A percentile compares a stretch with the other conserved stretches of the same genome.
These are phyloP conservation scores for Trematocara unimaculatum DNA, from an alignment of 2,113 vertebrate species.

Conservation along the genomic window DNA sequence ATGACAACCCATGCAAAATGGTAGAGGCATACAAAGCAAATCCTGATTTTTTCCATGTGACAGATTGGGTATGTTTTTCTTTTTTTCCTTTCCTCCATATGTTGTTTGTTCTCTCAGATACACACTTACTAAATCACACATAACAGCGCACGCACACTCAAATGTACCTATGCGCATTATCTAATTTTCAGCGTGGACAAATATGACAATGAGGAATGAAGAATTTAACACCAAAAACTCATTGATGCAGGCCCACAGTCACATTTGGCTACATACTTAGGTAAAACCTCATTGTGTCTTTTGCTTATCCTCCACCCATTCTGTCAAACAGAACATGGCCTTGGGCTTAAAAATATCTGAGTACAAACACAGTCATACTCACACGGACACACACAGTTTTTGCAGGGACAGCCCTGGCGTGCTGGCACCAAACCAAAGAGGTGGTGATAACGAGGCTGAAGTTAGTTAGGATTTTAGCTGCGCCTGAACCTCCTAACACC, in stretches of 20 bases:
- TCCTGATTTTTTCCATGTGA: slow-evolving; percentile 37
- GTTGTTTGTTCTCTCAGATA: slow-evolving; percentile 41
- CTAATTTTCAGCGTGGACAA: not conserved
- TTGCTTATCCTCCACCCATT: slow-evolving; percentile 1
- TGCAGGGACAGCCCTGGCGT: slow-evolving; percentile 44
- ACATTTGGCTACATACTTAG: slow-evolving; percentile 10
- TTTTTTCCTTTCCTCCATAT: slow-evolving; percentile 2
- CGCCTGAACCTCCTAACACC: slow-evolving; percentile 51
- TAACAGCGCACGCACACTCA: not conserved
- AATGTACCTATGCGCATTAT: not conserved
- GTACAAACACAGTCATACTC: slow-evolving; percentile 10
- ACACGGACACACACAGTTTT: not conserved
- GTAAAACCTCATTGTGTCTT: slow-evolving; percentile 5
- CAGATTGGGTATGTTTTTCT: slow-evolving; percentile 45
- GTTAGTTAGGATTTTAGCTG: slow-evolving; percentile 57
- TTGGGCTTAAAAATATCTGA: slow-evolving; percentile 45
- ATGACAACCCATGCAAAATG: slow-evolving; percentile 52
- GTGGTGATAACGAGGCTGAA: slow-evolving; percentile 60
- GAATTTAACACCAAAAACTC: not conserved
- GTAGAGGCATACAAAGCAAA: slow-evolving; percentile 39
- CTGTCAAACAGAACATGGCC: slow-evolving; percentile 25
- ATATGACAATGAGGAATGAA: not conserved
- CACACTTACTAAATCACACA: slow-evolving; percentile 25
- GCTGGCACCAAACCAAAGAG: slow-evolving; percentile 46
- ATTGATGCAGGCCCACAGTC: not conserved